A percentile compares a stretch with the other conserved stretches of the same genome.
Conservation (phyloP, 2,113 vertebrate species). For the Oryctolagus cuniculus region mOryCun1.1 NC_091453.1:11568501-11569000, state of each 20-base stretch:
- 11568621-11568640: neutral
- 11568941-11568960: neutral
- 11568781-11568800: neutral
- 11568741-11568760: neutral
- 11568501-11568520: neutral
- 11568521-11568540: neutral
- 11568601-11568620: neutral
- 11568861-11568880: neutral
- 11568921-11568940: neutral
- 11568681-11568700: neutral
- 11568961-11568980: conserved; percentile 30
- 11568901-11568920: neutral
- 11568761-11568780: neutral
- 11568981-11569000: neutral
- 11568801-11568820: neutral
- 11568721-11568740: neutral
- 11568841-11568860: neutral
- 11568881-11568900: conserved; percentile 10
- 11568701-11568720: neutral
- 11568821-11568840: conserved; percentile 19
- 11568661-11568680: neutral
- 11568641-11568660: neutral
- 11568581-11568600: neutral
- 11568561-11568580: neutral
- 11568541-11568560: neutral